phyloP scores from a whole-genome alignment of 2,797 vertebrate genomes.

The Potorous gilbertii region DNA sequence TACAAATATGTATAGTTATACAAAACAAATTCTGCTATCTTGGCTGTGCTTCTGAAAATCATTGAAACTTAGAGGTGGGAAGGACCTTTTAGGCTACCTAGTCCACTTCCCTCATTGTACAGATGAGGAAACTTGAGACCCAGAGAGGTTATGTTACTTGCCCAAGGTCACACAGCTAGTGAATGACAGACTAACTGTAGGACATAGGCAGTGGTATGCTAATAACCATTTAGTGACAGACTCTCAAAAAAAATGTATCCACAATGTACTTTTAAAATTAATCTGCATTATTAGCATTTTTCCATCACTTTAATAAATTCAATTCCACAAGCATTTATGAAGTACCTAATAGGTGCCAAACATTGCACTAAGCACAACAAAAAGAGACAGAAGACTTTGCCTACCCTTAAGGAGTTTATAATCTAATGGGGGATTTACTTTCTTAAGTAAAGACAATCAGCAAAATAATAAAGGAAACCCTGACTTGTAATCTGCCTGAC shows the following conservation, averaged over 20 bases:
- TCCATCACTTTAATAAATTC: no score
- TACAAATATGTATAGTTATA: background rate
- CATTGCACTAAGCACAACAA: no score
- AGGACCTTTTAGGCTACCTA: background rate
- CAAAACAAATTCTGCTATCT: background rate
- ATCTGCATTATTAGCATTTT: no score
- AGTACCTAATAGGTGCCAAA: no score
- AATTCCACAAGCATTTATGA: no score
- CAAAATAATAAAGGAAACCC: background rate
- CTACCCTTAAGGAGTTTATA: background rate
- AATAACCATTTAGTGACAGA: background rate
- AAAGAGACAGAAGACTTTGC: background rate
- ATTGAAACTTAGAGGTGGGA: background rate
- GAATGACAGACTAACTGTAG: background rate
- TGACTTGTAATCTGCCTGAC: background rate
- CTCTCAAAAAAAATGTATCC: background rate
- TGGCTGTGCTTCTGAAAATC: background rate
- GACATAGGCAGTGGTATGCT: background rate
- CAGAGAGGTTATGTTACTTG: background rate
- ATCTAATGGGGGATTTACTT: background rate
- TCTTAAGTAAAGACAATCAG: background rate
- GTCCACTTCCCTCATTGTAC: background rate
- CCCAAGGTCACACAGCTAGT: background rate
- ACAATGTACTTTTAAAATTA: no score
- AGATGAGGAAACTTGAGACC: background rate